Base-by-base conservation (phyloP, 2,888 invertebrate species). In the Xanthia togata region DNA sequence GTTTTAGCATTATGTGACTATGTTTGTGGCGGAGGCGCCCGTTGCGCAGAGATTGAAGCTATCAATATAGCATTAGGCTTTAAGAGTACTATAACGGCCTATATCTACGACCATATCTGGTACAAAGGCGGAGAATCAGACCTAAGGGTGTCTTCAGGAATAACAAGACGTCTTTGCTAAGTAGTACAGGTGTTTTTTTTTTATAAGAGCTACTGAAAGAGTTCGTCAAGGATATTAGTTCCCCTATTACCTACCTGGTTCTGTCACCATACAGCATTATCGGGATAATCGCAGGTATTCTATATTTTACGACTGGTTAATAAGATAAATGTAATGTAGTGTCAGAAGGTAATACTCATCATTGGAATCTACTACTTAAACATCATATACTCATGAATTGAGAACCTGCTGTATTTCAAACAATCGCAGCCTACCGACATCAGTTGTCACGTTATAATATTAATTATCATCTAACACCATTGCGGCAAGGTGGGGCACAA, bases 401-500 rank as follows among this genome's bases (percentile, higher is more conserved):
- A 50, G 50, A 20, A 50, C 20, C 6, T 20, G 50, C 17, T 14
- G 14, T 50, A 14, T 20, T 14, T 70, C 53, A 53, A 50, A 50
- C 50, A 50, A 9, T 50, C 23, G 9, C 9, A 23, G 50, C 50
- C 50, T 50, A 50, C 23, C n/a, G 23, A 60, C 47, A 38, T 26
- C 50, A 53, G 64, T 78, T 80, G 76, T 75, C 76, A 79, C 59
- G 64, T 75, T 74, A 59, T 69, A 35, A 77, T 74, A 77, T 76
- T 71, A 79, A 79, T 83, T 80, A 81, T 64, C 72, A 82, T 80
- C 79, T 79, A 88, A 83, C 76, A 79, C 68, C 78, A 70, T 78
- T 81, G 78, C 77, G 82, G 73, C 69, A 73, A 81, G 76, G 75
- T 73, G 73, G 67, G 47, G 55, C 73, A 55, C 62, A 8, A 26